Percentiles rank a stretch among this genome's conserved stretches.
Conservation (phyloP, 2,113 vertebrate species). For the Progne subis region DNA sequence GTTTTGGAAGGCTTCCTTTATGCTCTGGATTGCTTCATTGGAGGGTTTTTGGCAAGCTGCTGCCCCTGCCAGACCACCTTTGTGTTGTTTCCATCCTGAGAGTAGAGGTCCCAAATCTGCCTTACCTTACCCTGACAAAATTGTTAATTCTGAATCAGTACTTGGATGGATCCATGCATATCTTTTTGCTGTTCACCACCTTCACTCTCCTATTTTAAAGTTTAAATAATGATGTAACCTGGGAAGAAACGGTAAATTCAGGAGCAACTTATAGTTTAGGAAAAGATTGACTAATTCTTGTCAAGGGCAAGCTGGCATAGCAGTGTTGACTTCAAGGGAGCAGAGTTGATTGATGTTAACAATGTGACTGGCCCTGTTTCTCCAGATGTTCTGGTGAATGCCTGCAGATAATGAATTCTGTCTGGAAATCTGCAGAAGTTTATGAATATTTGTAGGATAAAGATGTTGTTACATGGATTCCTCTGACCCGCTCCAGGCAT, state of each 20-base stretch:
- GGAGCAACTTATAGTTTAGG: background rate
- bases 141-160: background rate
- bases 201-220: background rate
- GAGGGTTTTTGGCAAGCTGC: background rate
- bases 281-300: conserved; percentile 30
- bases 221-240: background rate
- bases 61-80: background rate
- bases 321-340: background rate
- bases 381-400: conserved; percentile 12
- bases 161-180: background rate
- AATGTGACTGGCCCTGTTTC: conserved; percentile 1
- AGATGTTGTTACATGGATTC: background rate
- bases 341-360: background rate
- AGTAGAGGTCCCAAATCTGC: background rate
- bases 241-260: background rate
- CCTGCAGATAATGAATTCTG: background rate
- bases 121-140: background rate
- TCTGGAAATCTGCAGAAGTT: background rate
- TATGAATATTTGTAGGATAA: background rate
- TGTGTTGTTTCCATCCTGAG: background rate
- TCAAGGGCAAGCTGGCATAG: background rate
- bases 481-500: background rate
- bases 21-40: background rate
- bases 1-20: background rate
- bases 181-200: background rate